Evolutionary conservation across 2,888 invertebrate species (phyloP).

Genomic region (Abscondita cerata): DNA sequence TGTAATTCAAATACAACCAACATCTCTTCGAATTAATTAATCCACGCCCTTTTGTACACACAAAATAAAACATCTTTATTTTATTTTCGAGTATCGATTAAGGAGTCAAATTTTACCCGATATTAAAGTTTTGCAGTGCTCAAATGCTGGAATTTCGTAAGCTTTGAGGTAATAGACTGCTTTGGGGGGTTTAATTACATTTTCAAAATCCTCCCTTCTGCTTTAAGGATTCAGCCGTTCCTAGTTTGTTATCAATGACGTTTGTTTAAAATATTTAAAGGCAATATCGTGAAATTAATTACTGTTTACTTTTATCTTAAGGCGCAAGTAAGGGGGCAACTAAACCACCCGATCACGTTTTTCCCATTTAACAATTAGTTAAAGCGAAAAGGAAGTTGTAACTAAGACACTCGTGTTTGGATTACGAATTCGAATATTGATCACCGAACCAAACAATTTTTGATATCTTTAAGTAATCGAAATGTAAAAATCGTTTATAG

Average conservation of each 20-base stretch:
- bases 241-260: background rate
- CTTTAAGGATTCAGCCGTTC: background rate
- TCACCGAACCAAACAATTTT: background rate
- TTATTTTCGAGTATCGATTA: conserved; percentile 6
- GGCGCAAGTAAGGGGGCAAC: background rate
- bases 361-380: conserved; percentile 37
- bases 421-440: conserved; percentile 24
- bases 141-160: conserved; percentile 24
- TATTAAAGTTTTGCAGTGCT: conserved; percentile 4
- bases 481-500: background rate
- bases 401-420: conserved; percentile 38
- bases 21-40: too few species aligned
- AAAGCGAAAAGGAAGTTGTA: conserved; percentile 38
- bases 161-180: conserved; percentile 31
- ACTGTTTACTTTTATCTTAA: conserved; percentile 8
- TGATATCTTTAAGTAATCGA: too few species aligned
- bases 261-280: background rate
- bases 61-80: background rate
- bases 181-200: conserved; percentile 27
- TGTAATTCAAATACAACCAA: too few species aligned
- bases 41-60: too few species aligned
- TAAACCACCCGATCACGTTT: conserved; percentile 21
- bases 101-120: background rate
- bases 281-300: conserved; percentile 6
- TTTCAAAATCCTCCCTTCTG: conserved; percentile 6